Base-by-base conservation (phyloP, 2,113 vertebrate genomes). In the Urocynchramus pylzowi region DNA sequence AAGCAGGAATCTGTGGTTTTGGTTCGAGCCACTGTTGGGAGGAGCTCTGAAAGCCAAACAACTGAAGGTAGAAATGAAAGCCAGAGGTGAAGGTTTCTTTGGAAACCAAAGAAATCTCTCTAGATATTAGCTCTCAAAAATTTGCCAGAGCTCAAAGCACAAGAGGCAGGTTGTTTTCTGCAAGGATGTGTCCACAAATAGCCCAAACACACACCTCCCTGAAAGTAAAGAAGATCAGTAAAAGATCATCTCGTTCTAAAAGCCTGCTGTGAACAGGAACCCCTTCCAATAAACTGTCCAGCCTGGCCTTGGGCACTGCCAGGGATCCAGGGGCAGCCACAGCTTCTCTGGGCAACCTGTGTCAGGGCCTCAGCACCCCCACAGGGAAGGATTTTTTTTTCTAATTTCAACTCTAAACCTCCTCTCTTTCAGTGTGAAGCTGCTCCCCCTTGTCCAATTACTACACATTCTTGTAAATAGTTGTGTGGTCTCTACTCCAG, bases 371-470 rank as follows among this genome's bases (percentile, higher is more conserved):
- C 11, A 17, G 4, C 53, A 50, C 11, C 26, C 37, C 19, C 26
- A 7, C 21, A 76, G 84, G 21, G 44, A 68, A 52, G 9, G 9
- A 44, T 18, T 39, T 52, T 57, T 57, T 76, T 27, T 11, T 8
- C 17, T 22, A 8, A 37, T 77, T 77, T 52, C 63, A 15, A 9
- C 45, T 37, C 37, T 52, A 44, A 44, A 52, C 6, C 45, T 37
- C 31, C 27, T 26, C 17, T 44, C 31, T 33, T 59, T 42, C 53
- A 27, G 13, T 5, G 14, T 37, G 22, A 37, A 59, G 26, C 17
- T 0, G 0, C 14, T 52, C 17, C 16, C 33, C 9, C 7, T 59
- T 31, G 61, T 59, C 44, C 31, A 14, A 0, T 50, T 9, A 3
- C 31, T 42, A 2, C 73, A 33, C 17, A 13, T 21, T 5, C 33